Base-by-base conservation (phyloP, 2,888 invertebrate genomes). In the Apoderus coryli region DNA sequence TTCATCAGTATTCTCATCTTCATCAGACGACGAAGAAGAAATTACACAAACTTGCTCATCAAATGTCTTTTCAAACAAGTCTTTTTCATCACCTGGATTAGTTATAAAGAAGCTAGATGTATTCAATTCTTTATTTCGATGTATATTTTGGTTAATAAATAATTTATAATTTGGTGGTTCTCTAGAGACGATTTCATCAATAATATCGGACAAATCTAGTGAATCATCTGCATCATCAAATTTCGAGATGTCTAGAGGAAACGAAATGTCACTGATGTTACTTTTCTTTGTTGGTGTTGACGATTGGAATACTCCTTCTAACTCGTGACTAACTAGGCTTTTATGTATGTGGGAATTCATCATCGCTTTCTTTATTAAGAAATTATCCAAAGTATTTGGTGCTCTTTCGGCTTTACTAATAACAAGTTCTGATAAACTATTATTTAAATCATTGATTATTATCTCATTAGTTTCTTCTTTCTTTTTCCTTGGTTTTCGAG, bases 51-150 rank as follows among this genome's bases (percentile, higher is more conserved):
- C 24, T 10, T 33, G 37, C 12, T 42, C 38, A 32, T 50, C 44
- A 35, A 74, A 50, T 3, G 72, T 64, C 45, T 65, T 60, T 52
- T 75, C 74, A 46, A 76, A 76, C 7, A 65, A 63, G 50, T 76
- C 73, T n/a, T 59, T 53, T 19, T 60, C 54, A 12, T 61, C 61
- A 25, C 56, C 60, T 2, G 39, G 37, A 19, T 43, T 38, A 4
- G 32, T 43, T 3, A 45, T 42, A 30, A 55, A 55, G 31, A 56
- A 54, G 39, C 48, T 50, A 1, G 49, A 45, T 15, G 34, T 34
- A 35, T 49, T 43, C 13, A 7, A 6, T 7, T 7, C 6, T 19
- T 7, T 19, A 6, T 6, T 7, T 7, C 35, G 23, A 4, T 40
- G 24, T 10, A 43, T 25, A 29, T 42, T 32, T 23, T 39, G 30